Base-by-base conservation (phyloP, 1,140 invertebrate species). In the Zaprionus tsacasi region DNA sequence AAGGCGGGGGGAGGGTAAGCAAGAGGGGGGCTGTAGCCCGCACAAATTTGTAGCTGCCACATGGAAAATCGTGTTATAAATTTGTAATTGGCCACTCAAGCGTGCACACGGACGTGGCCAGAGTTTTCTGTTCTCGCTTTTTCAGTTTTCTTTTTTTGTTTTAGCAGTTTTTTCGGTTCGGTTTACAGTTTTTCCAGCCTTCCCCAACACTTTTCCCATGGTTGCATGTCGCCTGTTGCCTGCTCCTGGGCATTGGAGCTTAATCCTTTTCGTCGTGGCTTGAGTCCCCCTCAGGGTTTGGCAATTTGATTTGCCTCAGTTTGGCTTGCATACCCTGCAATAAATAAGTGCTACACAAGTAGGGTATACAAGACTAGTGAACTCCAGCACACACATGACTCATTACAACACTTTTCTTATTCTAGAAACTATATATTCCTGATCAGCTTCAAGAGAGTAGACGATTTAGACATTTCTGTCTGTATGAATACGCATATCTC, bases 21-120 rank as follows among this genome's bases (percentile, higher is more conserved):
- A 12, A 4, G 33, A 21, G 6, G 10, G 6, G n/a, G 6, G 13
- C 0, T 8, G 38, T 13, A 15, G 8, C 1, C 13, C 17, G 60
- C 36, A 17, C 45, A 56, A 74, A 74, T 74, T 74, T 69, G 59
- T 64, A 70, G 65, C 57, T 69, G 65, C 50, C 71, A 69, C 48
- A 69, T 74, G 64, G 65, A 74, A 74, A 75, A 75, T 75, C 72
- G 54, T 70, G 67, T 75, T 75, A 70, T 56, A 75, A 70, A 74
- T 52, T 67, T 70, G 66, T 61, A 70, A 75, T 70, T 70, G 72
- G 59, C 67, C 66, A 70, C 66, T 64, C 72, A 70, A 64, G 71
- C 71, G 66, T 74, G 59, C 21, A 40, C 40, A 40, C 50, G 50
- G 12, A 64, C 43, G 54, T 57, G 66, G 58, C 27, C 54, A 50